Percentiles rank a stretch among this genome's conserved stretches.
Evolutionary conservation across 2,113 vertebrate genomes (phyloP).

Genomic region (Hydropotes inermis): DNA sequence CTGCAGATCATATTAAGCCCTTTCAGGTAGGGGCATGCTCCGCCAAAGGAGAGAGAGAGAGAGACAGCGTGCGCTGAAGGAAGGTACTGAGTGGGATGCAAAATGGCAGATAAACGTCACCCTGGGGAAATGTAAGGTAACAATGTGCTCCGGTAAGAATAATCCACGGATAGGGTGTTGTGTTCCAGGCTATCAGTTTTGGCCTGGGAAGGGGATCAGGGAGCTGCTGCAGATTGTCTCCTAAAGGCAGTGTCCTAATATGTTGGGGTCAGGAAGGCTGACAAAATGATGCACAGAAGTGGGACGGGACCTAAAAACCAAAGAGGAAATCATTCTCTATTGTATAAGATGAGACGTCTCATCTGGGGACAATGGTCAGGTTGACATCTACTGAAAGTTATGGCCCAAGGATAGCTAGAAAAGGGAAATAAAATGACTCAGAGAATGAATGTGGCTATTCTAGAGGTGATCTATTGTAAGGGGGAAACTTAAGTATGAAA

Average conservation of each 20-base stretch:
- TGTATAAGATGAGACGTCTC: background rate
- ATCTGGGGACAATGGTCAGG: background rate
- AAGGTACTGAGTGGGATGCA: background rate
- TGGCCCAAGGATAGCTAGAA: background rate
- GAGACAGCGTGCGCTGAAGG: background rate
- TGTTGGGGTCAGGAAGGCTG: background rate
- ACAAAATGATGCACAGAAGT: background rate
- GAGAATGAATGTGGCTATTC: background rate
- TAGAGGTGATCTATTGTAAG: background rate
- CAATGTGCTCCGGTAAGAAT: slow-evolving; percentile 20
- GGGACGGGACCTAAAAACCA: background rate
- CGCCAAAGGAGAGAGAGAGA: background rate
- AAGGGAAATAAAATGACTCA: background rate
- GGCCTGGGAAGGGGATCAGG: slow-evolving; percentile 38
- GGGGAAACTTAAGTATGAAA: background rate
- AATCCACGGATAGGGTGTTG: slow-evolving; percentile 6
- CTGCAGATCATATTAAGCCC: background rate
- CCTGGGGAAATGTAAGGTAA: background rate
- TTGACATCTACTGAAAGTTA: slow-evolving; percentile 20
- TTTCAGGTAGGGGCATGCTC: slow-evolving; percentile 1
- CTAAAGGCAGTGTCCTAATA: slow-evolving; percentile 17
- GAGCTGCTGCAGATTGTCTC: background rate
- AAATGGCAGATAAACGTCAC: background rate
- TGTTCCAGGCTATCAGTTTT: slow-evolving; percentile 52
- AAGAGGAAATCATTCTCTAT: slow-evolving; percentile 2